phyloP scores from a whole-genome alignment of 2,888 invertebrate species.

The Sinelater perroti region DNA sequence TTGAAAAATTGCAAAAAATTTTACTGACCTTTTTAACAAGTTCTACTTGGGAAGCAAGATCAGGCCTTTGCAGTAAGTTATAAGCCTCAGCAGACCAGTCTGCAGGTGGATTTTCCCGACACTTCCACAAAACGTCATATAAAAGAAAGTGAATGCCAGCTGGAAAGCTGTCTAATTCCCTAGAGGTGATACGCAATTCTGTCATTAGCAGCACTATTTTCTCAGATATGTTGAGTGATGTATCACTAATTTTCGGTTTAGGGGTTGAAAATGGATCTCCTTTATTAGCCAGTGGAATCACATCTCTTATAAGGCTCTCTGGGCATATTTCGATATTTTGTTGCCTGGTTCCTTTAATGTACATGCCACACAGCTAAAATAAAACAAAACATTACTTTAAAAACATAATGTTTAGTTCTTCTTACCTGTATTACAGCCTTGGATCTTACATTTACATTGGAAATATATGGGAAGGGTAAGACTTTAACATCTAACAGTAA shows the following conservation, averaged over 20 bases:
- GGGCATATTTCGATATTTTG: constrained; percentile 37
- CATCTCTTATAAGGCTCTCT: constrained; percentile 46
- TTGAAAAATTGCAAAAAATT: not conserved
- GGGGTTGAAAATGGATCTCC: constrained; percentile 51
- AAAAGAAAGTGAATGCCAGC: constrained; percentile 75
- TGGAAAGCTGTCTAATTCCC: constrained; percentile 76
- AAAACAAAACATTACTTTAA: constrained; percentile 2
- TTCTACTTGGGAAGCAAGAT: constrained; percentile 69
- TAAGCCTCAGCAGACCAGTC: constrained; percentile 79
- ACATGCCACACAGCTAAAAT: constrained; percentile 49
- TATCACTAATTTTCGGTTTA: constrained; percentile 35
- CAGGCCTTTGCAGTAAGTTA: constrained; percentile 75
- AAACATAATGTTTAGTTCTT: not conserved
- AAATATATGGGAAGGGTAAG: constrained; percentile 75
- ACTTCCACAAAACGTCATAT: constrained; percentile 73
- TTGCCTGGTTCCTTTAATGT: constrained; percentile 41
- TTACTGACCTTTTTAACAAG: constrained; percentile 50
- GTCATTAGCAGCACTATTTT: constrained; percentile 66
- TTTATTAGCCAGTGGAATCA: constrained; percentile 46
- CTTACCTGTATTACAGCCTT: constrained; percentile 77
- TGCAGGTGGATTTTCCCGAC: constrained; percentile 75
- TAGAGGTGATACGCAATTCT: constrained; percentile 67
- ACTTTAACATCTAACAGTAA: constrained; percentile 67
- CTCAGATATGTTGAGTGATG: constrained; percentile 53
- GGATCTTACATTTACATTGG: constrained; percentile 76